A percentile compares a stretch with the other conserved stretches of the same genome.
Conservation (phyloP, 2,797 vertebrate genomes). For the Parauchenoglanis ngamensis region DNA sequence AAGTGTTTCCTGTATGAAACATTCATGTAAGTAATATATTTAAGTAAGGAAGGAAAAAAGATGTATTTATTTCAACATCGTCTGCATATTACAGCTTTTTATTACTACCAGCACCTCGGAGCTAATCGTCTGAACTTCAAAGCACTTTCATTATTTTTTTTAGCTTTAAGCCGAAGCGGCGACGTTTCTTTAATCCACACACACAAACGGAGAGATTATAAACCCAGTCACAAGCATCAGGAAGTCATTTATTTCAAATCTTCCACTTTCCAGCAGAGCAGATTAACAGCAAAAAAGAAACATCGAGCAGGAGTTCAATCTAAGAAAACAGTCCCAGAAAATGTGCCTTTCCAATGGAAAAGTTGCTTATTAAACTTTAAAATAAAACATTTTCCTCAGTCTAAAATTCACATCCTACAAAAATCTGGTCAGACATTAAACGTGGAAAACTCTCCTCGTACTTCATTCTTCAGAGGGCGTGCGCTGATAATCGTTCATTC, state of each 20-base stretch:
- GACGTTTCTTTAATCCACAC: neutral
- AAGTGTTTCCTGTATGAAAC: neutral
- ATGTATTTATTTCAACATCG: neutral
- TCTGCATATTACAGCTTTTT: neutral
- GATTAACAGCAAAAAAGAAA: neutral
- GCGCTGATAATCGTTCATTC: neutral
- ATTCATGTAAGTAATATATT: neutral
- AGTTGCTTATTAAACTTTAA: slow-evolving; percentile 24
- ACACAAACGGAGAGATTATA: neutral
- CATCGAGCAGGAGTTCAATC: slow-evolving; percentile 40
- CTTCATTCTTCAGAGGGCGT: neutral
- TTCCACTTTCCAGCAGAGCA: slow-evolving; percentile 36
- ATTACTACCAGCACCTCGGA: neutral
- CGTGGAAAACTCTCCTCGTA: no score
- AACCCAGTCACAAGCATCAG: slow-evolving; percentile 48
- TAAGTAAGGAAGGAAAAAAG: neutral
- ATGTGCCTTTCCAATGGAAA: slow-evolving; percentile 38
- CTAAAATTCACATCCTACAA: slow-evolving; percentile 11
- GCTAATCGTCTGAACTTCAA: neutral
- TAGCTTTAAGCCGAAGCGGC: neutral
- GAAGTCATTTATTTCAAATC: slow-evolving; percentile 61
- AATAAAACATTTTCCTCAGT: slow-evolving; percentile 8
- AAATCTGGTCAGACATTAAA: neutral
- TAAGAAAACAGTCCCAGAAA: slow-evolving; percentile 4
- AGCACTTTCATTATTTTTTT: neutral